Conservation (phyloP, 2,888 invertebrate genomes). For the Scaptomyza polygonia region DNA sequence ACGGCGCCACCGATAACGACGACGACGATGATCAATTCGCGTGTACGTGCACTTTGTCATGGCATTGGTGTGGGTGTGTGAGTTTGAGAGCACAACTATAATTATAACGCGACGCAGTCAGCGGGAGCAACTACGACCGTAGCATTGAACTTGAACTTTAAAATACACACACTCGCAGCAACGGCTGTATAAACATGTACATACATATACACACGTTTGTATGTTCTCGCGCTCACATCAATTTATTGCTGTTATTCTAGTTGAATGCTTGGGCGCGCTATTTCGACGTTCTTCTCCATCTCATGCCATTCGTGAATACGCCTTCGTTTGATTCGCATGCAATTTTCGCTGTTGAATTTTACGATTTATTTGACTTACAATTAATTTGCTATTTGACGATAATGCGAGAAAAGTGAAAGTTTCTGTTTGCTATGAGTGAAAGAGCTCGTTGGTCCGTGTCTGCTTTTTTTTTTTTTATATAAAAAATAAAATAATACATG, state of each 20-base stretch:
- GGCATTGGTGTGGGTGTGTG: conserved; percentile 43
- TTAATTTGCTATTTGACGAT: conserved; percentile 67
- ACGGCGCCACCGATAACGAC: conserved; percentile 19
- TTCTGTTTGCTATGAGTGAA: conserved; percentile 56
- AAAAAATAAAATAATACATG: conserved; percentile 40
- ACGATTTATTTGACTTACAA: conserved; percentile 55
- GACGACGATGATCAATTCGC: conserved; percentile 36
- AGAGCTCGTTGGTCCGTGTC: conserved; percentile 58
- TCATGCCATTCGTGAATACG: conserved; percentile 49
- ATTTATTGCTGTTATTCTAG: conserved; percentile 46
- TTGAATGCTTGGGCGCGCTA: conserved; percentile 8
- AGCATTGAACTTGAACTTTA: conserved; percentile 84
- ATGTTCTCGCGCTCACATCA: conserved; percentile 19
- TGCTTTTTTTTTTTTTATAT: conserved; percentile 9
- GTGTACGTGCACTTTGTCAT: conserved; percentile 69
- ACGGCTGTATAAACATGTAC: conserved; percentile 31
- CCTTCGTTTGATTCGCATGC: conserved; percentile 43
- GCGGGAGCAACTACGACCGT: conserved; percentile 26
- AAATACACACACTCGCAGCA: conserved; percentile 57
- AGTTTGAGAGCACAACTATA: conserved; percentile 41
- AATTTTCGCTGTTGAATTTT: conserved; percentile 36
- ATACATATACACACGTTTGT: conserved; percentile 5
- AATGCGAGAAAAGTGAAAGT: conserved; percentile 72
- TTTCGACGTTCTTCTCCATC: conserved; percentile 11
- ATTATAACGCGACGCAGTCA: conserved; percentile 62